Evolutionary conservation across 2,888 invertebrate genomes (phyloP).

Genomic region (Julus scanicus): DNA sequence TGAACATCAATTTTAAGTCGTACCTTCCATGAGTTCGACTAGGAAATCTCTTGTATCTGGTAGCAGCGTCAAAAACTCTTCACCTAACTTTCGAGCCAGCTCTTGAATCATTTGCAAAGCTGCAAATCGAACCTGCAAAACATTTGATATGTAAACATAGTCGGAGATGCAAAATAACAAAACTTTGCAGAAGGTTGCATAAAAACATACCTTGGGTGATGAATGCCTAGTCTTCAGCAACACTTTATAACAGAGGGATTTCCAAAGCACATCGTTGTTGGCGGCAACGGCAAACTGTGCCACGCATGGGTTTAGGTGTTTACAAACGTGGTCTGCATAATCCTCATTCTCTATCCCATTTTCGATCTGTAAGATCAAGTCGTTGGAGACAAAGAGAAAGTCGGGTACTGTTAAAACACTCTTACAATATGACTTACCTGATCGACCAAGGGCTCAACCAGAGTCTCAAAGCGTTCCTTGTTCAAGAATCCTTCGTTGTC

Average conservation of each 20-base stretch:
- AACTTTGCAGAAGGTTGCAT: neutral
- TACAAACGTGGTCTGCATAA: constrained; percentile 72
- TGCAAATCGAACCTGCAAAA: constrained; percentile 72
- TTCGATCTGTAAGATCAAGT: constrained; percentile 70
- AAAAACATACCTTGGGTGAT: constrained; percentile 74
- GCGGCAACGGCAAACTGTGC: constrained; percentile 84
- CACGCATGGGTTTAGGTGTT: constrained; percentile 80
- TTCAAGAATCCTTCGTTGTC: constrained; percentile 87
- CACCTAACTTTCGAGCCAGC: constrained; percentile 84
- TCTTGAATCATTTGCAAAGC: constrained; percentile 79
- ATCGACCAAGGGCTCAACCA: constrained; percentile 89
- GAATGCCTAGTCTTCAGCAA: constrained; percentile 85
- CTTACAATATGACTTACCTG: constrained; percentile 70
- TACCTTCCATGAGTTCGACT: constrained; percentile 92
- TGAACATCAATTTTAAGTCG: constrained; percentile 63
- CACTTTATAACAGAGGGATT: constrained; percentile 89
- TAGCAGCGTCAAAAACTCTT: constrained; percentile 86
- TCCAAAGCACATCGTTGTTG: constrained; percentile 88
- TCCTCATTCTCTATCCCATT: constrained; percentile 75
- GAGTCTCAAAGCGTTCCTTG: constrained; percentile 82
- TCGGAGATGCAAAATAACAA: no score
- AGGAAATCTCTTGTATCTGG: constrained; percentile 95
- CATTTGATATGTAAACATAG: constrained; percentile 48
- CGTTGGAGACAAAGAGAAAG: neutral
- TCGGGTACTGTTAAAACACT: neutral